phyloP scores from a whole-genome alignment of 2,888 invertebrate genomes.

The Neoscelio sp. region DNA sequence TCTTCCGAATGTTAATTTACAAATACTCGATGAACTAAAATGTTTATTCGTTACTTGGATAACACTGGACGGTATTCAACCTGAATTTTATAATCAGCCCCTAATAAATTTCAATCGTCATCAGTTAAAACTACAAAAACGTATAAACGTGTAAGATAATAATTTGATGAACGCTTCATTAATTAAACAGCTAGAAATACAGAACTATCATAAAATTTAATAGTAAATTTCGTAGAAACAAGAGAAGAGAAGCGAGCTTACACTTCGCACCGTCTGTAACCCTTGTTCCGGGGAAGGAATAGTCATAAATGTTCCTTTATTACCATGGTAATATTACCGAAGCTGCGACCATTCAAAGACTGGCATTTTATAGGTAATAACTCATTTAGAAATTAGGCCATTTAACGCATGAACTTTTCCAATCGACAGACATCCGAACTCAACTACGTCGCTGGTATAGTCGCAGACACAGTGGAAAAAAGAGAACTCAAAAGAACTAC shows the following conservation, averaged over 20 bases:
- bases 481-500: conserved; percentile 23
- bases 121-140: neutral
- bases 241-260: conserved; percentile 39
- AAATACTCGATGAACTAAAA: too few species aligned
- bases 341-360: conserved; percentile 75
- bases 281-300: conserved; percentile 65
- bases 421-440: conserved; percentile 75
- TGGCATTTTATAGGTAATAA: conserved; percentile 79
- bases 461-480: neutral
- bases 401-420: conserved; percentile 78
- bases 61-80: too few species aligned
- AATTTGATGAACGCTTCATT: conserved; percentile 66
- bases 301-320: conserved; percentile 79
- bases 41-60: too few species aligned
- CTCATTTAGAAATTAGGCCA: conserved; percentile 79
- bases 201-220: conserved; percentile 73
- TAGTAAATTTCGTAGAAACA: conserved; percentile 72
- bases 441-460: neutral
- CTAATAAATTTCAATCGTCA: too few species aligned
- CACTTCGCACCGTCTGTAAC: conserved; percentile 48
- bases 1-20: too few species aligned
- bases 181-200: conserved; percentile 72
- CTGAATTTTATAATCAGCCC: too few species aligned
- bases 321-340: conserved; percentile 79
- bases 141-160: neutral